These are phyloP conservation scores for Pachyseris speciosa DNA, from an alignment of 64 coral and sea anemone genomes.

Conservation along the genomic window DNA sequence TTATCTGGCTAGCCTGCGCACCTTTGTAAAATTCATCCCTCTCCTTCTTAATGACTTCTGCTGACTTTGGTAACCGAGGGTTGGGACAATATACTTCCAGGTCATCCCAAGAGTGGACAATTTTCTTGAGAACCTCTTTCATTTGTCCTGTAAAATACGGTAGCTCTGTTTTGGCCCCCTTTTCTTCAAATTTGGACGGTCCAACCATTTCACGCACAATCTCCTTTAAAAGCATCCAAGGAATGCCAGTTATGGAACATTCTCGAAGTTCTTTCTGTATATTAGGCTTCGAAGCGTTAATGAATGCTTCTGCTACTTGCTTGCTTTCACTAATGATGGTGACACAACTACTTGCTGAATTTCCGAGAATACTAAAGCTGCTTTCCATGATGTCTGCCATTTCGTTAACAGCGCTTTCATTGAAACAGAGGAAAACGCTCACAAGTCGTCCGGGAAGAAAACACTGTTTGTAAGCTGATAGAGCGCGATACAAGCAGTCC, in stretches of 20 bases:
- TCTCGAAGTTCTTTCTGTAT: constrained; percentile 2
- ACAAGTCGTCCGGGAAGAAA: not conserved
- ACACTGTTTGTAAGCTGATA: constrained; percentile 26
- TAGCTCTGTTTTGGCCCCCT: constrained; percentile 50
- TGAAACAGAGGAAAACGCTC: not conserved
- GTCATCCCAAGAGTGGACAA: constrained; percentile 57
- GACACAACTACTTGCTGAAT: not conserved
- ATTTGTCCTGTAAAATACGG: constrained; percentile 13
- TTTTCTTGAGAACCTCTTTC: constrained; percentile 42
- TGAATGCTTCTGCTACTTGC: not conserved
- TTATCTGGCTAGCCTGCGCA: constrained; percentile 18
- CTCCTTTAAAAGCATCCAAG: constrained; percentile 21
- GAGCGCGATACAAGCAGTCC: constrained; percentile 27
- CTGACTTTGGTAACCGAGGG: constrained; percentile 21
- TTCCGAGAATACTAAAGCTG: constrained; percentile 52
- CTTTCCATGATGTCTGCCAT: constrained; percentile 61
- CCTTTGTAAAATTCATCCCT: constrained; percentile 65
- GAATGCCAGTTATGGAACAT: constrained; percentile 41
- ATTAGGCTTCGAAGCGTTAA: constrained; percentile 1
- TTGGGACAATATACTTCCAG: constrained; percentile 68
- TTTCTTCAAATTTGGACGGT: constrained; percentile 34
- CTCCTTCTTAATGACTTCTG: constrained; percentile 17
- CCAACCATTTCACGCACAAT: constrained; percentile 54
- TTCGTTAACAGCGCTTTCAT: constrained; percentile 20
- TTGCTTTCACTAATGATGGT: constrained; percentile 35